These are phyloP conservation scores for Myotis yumanensis DNA, from an alignment of 2,113 vertebrate species.

Conservation along the genomic window DNA sequence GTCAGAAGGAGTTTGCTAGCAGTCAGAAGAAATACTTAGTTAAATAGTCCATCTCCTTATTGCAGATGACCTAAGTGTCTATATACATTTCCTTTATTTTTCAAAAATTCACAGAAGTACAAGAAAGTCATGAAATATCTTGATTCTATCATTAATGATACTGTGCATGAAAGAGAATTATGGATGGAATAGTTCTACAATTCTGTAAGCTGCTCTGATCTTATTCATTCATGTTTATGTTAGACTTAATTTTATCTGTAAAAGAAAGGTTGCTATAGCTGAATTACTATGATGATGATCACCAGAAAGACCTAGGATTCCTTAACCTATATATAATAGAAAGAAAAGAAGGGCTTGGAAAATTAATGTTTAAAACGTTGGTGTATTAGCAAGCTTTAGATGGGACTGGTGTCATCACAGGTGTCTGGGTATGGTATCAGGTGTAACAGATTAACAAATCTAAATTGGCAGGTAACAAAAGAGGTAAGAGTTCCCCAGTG, in stretches of 20 bases:
- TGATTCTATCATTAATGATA: neutral
- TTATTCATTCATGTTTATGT: neutral
- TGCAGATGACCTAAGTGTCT: neutral
- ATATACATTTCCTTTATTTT: neutral
- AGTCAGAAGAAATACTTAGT: neutral
- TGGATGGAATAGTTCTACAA: neutral
- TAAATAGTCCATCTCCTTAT: neutral
- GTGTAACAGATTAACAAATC: neutral
- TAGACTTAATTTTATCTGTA: conserved; percentile 5
- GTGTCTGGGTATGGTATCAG: neutral
- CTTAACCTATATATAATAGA: neutral
- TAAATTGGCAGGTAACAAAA: conserved; percentile 28
- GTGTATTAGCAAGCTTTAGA: neutral
- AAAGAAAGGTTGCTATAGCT: neutral
- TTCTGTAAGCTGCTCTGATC: neutral
- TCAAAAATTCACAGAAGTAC: neutral
- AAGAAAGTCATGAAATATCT: neutral
- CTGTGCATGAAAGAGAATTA: neutral
- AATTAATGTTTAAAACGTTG: neutral
- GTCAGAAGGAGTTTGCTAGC: neutral
- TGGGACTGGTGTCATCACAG: neutral
- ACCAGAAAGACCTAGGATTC: neutral
- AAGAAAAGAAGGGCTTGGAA: neutral
- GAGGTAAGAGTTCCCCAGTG: neutral
- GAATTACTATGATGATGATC: neutral